These are phyloP conservation scores for Tolypeutes matacus DNA, from an alignment of 2,797 vertebrate genomes.

Conservation along the genomic window DNA sequence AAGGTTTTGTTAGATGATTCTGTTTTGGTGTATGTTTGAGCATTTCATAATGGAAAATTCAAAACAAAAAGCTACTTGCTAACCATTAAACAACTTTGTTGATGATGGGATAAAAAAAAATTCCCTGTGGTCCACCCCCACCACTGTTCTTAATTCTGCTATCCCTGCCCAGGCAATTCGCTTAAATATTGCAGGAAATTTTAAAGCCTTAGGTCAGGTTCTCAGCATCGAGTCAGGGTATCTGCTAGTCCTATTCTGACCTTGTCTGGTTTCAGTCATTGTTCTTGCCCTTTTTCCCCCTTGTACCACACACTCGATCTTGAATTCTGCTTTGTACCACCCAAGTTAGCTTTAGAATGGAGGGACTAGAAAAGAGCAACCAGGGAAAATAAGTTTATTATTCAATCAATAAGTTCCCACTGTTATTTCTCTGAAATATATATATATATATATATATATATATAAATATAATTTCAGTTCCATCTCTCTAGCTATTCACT, in stretches of 20 bases:
- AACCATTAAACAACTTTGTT: background rate
- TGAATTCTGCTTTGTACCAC: background rate
- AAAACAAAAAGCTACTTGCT: background rate
- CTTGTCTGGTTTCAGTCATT: background rate
- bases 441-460: too few relatives aligned
- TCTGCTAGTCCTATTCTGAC: background rate
- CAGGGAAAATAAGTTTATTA: background rate
- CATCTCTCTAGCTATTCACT: background rate
- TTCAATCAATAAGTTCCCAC: background rate
- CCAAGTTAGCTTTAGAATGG: background rate
- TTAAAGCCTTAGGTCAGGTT: background rate
- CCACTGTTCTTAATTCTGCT: background rate
- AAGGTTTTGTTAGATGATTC: background rate
- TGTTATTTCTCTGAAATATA: background rate
- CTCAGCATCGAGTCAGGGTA: background rate
- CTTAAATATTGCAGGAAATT: background rate
- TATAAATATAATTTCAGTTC: too few relatives aligned
- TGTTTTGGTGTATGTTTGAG: background rate
- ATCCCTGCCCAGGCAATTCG: background rate
- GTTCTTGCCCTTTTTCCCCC: background rate
- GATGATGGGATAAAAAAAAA: background rate
- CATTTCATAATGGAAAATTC: background rate
- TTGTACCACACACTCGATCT: background rate
- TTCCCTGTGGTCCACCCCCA: too few relatives aligned
- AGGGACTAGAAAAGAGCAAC: background rate